These are phyloP conservation scores for Cryptophagus acutangulus DNA, from an alignment of 2,888 invertebrate species.

Conservation along the genomic window DNA sequence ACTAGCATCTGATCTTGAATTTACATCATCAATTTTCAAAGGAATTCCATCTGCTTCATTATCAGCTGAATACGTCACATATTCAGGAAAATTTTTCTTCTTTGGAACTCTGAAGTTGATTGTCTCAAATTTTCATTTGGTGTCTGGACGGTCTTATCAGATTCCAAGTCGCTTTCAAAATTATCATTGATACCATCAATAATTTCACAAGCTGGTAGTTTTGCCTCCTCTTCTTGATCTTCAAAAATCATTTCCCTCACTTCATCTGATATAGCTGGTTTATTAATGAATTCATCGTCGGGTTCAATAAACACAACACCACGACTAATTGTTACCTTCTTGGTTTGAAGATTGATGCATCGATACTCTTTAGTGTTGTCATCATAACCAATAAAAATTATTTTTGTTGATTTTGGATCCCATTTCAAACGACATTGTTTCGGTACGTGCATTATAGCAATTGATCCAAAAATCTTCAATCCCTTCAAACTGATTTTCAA, in stretches of 20 bases:
- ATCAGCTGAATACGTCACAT: neutral
- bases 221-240: too few species aligned
- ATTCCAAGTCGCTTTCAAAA: too few species aligned
- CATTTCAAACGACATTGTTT: slow-evolving; percentile 33
- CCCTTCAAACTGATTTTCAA: slow-evolving; percentile 33
- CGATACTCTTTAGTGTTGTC: neutral
- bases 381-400: slow-evolving; percentile 37
- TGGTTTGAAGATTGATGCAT: neutral
- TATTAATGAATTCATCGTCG: too few species aligned
- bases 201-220: too few species aligned
- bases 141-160: too few species aligned
- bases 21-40: neutral
- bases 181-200: too few species aligned
- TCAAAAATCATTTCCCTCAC: too few species aligned
- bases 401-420: slow-evolving; percentile 32
- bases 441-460: slow-evolving; percentile 36
- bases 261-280: too few species aligned
- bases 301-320: slow-evolving; percentile 1
- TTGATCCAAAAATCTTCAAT: slow-evolving; percentile 39
- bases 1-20: slow-evolving; percentile 6
- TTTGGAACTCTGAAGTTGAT: neutral
- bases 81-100: neutral
- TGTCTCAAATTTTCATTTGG: too few species aligned
- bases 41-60: too few species aligned
- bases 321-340: neutral